Base-by-base conservation (phyloP, 2,113 vertebrate genomes). In the Corvus moneduloides region DNA sequence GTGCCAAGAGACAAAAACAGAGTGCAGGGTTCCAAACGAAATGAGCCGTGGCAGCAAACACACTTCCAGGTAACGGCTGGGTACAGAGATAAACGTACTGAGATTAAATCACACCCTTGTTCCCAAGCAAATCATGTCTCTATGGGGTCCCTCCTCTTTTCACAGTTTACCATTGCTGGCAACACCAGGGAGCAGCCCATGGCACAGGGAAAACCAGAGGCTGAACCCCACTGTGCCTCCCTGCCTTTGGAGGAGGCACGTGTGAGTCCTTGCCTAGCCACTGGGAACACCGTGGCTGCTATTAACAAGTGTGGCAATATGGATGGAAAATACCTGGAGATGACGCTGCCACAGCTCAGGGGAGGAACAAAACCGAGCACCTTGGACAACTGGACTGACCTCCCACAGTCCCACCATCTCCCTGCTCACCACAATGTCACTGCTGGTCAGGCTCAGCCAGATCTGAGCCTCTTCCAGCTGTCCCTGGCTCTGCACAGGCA, bases 241-340 rank as follows among this genome's bases (percentile, higher is more conserved):
- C 26, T 66, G 55, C 32, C 64, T 71, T 30, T 81, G 74, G 41
- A 73, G 18, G 9, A 83, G 22, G 16, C 6, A 2, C 1, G 2
- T 28, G n/a, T 2, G n/a, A 39, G 37, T 54, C 43, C 18, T 54
- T 37, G 35, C 33, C 18, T 46, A 44, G 44, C 22, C 41, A 3
- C 0, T 18, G 41, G 48, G 33, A 55, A 58, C 39, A 61, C 13
- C 18, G 54, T 30, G 28, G n/a, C 9, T 20, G 41, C 5, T 33
- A 26, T 13, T 24, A 41, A 33, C 1, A 4, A 41, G 22, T 9
- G 41, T 59, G 48, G 39, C n/a, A 66, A 41, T 0, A 0, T 1
- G 6, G 49, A 27, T 30, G 24, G 41, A 68, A 89, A 87, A 74
- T 6, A 56, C 24, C 22, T 0, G 0, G 32, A 63, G 56, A 33